These are phyloP conservation scores for Colius striatus DNA, from an alignment of 2,113 vertebrate genomes.

Conservation along the genomic window DNA sequence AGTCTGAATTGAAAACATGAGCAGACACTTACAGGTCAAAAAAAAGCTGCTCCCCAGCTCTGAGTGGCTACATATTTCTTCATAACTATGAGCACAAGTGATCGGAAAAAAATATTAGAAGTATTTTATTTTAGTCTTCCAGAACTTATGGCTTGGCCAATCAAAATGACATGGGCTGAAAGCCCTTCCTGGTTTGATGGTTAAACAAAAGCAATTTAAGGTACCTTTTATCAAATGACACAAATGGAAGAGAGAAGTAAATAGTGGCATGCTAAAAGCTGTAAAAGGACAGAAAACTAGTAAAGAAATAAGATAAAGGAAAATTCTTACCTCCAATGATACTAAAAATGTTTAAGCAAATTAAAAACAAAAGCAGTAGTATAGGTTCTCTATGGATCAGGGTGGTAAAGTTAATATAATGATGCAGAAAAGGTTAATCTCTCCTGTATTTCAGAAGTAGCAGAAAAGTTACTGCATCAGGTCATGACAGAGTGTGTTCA, in stretches of 20 bases:
- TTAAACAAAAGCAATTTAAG: not conserved
- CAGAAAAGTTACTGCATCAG: not conserved
- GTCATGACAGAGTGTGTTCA: not conserved
- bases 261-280: not conserved
- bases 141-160: rapidly evolving
- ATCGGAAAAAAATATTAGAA: not conserved
- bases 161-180: not conserved
- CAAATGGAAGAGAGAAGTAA: not conserved
- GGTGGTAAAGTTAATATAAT: not conserved
- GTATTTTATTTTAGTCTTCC: not conserved
- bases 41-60: not conserved
- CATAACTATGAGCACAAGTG: not conserved
- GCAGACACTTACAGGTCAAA: not conserved
- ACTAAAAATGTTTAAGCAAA: not conserved
- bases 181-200: not conserved
- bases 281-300: not conserved
- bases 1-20: not conserved
- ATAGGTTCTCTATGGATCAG: not conserved
- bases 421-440: not conserved
- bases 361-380: not conserved
- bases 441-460: not conserved
- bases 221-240: not conserved
- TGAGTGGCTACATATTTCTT: not conserved
- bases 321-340: not conserved
- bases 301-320: not conserved